Conservation (phyloP, 2,113 vertebrate genomes). For the Hirundichthys speculiger region DNA sequence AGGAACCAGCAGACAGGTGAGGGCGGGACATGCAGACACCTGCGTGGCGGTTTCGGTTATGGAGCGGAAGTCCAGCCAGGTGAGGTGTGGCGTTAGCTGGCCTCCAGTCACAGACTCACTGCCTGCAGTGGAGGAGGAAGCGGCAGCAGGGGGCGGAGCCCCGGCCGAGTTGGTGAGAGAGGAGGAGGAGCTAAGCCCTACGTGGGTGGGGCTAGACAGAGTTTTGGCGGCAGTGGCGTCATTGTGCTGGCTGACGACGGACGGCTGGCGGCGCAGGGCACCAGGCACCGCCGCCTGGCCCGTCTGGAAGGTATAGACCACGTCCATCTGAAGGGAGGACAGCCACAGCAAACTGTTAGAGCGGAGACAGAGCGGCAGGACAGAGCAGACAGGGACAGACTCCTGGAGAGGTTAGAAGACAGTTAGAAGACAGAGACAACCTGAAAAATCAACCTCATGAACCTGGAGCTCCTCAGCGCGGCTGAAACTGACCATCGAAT, state of each 20-base stretch:
- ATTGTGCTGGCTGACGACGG: conserved; percentile 96
- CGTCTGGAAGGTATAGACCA: conserved; percentile 99
- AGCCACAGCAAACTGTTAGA: conserved; percentile 81
- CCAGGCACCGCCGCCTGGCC: conserved; percentile 92
- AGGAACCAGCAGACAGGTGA: too few relatives aligned
- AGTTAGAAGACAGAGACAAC: too few relatives aligned
- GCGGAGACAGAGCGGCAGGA: conserved; percentile 41
- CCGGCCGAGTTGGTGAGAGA: conserved; percentile 93
- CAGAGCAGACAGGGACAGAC: conserved; percentile 46
- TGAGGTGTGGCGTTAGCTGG: conserved; percentile 84
- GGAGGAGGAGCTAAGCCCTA: conserved; percentile 92
- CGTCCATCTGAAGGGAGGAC: conserved; percentile 98
- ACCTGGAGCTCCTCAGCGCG: too few relatives aligned
- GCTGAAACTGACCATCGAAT: too few relatives aligned
- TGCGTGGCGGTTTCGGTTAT: not conserved
- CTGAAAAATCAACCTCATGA: too few relatives aligned
- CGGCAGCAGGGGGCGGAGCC: conserved; percentile 82
- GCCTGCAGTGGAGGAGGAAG: conserved; percentile 94
- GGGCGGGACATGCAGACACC: conserved; percentile 47
- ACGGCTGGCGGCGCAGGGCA: conserved; percentile 95
- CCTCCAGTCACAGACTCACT: conserved; percentile 91
- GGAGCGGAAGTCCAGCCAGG: conserved; percentile 55
- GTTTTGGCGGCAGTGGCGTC: conserved; percentile 90
- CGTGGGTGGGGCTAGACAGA: conserved; percentile 97
- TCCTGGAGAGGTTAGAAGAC: too few relatives aligned